Evolutionary conservation across 2,888 invertebrate genomes (phyloP).

Genomic region (Sipha maydis): DNA sequence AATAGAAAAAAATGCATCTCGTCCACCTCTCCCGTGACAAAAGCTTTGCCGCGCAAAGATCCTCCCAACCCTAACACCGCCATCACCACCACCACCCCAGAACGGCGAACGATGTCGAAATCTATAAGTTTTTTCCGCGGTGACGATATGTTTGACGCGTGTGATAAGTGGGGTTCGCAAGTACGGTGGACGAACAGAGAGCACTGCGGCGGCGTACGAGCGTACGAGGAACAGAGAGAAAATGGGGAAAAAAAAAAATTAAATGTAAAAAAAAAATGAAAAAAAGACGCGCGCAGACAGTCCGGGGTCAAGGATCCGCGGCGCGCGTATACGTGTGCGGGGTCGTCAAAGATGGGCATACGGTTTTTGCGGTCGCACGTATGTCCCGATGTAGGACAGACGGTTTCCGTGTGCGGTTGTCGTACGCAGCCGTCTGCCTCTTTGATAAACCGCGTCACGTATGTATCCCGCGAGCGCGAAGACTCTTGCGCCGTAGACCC

Average conservation of each 20-base stretch:
- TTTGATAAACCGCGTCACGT: slow-evolving; percentile 61
- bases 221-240: not conserved
- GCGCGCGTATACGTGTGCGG: slow-evolving; percentile 7
- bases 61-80: not conserved
- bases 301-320: slow-evolving; percentile 61
- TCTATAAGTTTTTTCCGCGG: not conserved
- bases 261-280: not conserved
- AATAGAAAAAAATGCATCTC: slow-evolving; percentile 18
- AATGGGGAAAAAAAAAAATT: not conserved
- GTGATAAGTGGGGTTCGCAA: too few relatives aligned
- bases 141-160: not conserved
- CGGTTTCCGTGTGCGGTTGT: slow-evolving; percentile 48
- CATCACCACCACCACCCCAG: not conserved
- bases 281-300: slow-evolving; percentile 29
- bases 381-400: slow-evolving; percentile 53
- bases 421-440: slow-evolving; percentile 40
- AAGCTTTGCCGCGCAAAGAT: not conserved
- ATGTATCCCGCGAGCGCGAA: not conserved
- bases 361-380: slow-evolving; percentile 61
- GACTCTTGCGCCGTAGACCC: slow-evolving; percentile 3
- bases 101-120: not conserved
- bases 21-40: not conserved
- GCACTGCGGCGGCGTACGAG: not conserved
- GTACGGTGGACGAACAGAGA: too few relatives aligned
- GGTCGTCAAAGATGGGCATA: slow-evolving; percentile 61